Evolutionary conservation across 1,140 invertebrate genomes (phyloP), one percentile per base, ranked within the genome.

Genomic region (Drosophila equinoxialis): DNA sequence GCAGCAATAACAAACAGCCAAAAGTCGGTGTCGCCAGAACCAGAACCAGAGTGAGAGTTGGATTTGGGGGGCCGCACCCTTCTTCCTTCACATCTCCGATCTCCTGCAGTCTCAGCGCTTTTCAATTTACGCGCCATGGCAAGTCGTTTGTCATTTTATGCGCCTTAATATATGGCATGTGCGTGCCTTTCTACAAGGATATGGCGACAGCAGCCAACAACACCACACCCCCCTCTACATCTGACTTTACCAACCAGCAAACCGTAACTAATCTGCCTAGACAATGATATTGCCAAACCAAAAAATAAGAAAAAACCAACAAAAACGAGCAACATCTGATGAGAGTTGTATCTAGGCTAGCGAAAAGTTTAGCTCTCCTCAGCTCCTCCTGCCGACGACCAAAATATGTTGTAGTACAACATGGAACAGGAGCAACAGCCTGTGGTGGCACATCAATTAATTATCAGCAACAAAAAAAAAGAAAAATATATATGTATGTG

Each of bases 261-360:
- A 72, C 68, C 83, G 77, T 87, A 71, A 83, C 83, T 86, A 86
- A 86, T 87, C 83, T 74, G 79, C 41, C 69, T 67, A 73, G 83
- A 93, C 94, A 95, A 80, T 86, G 93, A 77, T 93, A 91, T 59
- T 94, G 66, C 68, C 48, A 65, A 60, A 30, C 30, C 30, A 45
- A 23, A 57, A 63, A 67, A 13, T 11, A 6, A 42, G 35, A 26
- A 59, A 39, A 59, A 59, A 62, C 37, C 45, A 51, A 51, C 45
- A 51, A 23, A 51, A 51, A 51, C 45, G 17, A 51, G 45, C 48
- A 68, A 77, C 74, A 77, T 77, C 74, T 85, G 82, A 85, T 75
- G 82, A 86, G 76, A 86, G 76, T 76, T 86, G 82, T 74, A 51
- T 51, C 17, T 51, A 23, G 45, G 67, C 63, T 66, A 63, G 61